Evolutionary conservation across 1,140 invertebrate genomes (phyloP).

Genomic region (Trypoxylus dichotomus): DNA sequence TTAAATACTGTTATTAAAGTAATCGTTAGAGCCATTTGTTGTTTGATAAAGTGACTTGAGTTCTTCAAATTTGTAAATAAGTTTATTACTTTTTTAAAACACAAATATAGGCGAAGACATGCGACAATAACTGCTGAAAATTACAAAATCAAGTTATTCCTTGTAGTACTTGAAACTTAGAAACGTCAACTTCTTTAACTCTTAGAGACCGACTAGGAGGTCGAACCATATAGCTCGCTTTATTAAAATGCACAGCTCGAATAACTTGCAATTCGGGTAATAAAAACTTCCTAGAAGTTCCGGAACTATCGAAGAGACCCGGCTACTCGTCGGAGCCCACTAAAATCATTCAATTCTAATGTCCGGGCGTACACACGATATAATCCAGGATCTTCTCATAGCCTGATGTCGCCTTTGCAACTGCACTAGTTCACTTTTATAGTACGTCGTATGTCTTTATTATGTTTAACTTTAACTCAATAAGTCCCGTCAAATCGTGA

Average conservation of each 20-base stretch:
- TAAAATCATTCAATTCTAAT: not conserved
- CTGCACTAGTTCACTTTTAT: not conserved
- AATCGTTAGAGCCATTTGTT: no score
- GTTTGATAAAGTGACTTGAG: no score
- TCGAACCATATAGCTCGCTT: not conserved
- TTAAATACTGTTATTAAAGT: no score
- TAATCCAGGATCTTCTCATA: not conserved
- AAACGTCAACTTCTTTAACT: not conserved
- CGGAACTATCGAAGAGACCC: not conserved
- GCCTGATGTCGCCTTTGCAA: not conserved
- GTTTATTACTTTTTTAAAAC: no score
- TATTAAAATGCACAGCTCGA: not conserved
- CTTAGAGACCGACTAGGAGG: not conserved
- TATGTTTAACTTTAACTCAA: slow-evolving; percentile 7
- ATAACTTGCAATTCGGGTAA: not conserved
- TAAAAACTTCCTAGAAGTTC: not conserved
- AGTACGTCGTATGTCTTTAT: not conserved
- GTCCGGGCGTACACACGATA: not conserved
- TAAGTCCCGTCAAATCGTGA: not conserved
- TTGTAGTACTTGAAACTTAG: not conserved
- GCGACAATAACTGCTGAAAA: not conserved
- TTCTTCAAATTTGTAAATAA: no score
- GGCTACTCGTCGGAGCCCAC: not conserved
- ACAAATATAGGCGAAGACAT: no score
- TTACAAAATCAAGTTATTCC: not conserved